phyloP scores from a whole-genome alignment of 2,888 invertebrate genomes.

The Agrypnus murinus region DNA sequence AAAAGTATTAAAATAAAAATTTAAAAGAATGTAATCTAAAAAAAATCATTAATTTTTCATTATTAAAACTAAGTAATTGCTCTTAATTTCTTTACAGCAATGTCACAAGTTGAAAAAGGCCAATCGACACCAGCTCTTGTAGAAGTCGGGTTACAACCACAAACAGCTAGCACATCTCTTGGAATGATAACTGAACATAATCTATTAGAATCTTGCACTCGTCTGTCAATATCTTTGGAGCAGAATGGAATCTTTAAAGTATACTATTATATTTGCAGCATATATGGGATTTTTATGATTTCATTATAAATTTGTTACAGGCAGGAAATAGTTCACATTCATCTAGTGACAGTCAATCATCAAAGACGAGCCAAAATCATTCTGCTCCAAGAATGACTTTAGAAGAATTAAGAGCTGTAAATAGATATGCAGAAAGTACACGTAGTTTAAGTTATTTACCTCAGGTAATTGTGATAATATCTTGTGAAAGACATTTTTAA shows the following conservation, averaged over 20 bases:
- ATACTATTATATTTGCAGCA: constrained; percentile 42
- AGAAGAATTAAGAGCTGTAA: constrained; percentile 89
- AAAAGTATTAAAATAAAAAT: not conserved
- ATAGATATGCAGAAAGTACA: constrained; percentile 93
- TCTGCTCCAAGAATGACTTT: constrained; percentile 84
- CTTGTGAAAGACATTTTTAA: constrained; percentile 73
- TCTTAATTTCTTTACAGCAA: constrained; percentile 56
- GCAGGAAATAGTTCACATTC: constrained; percentile 68
- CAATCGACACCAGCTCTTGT: constrained; percentile 91
- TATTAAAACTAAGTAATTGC: no score
- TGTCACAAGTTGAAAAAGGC: constrained; percentile 89
- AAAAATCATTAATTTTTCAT: constrained; percentile 20
- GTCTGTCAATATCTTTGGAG: constrained; percentile 91
- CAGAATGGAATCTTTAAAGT: constrained; percentile 86
- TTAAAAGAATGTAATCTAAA: not conserved
- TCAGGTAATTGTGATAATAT: constrained; percentile 81
- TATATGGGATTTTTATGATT: no score
- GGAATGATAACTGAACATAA: constrained; percentile 92
- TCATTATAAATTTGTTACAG: constrained; percentile 13
- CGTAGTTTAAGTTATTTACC: constrained; percentile 93
- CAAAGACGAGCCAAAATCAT: constrained; percentile 75
- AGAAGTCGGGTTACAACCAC: constrained; percentile 77
- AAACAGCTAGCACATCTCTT: constrained; percentile 78
- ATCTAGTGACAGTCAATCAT: constrained; percentile 82
- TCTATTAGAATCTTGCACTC: constrained; percentile 88